These are phyloP conservation scores for Gobius niger DNA, from an alignment of 2,113 vertebrate genomes.

Conservation along the genomic window DNA sequence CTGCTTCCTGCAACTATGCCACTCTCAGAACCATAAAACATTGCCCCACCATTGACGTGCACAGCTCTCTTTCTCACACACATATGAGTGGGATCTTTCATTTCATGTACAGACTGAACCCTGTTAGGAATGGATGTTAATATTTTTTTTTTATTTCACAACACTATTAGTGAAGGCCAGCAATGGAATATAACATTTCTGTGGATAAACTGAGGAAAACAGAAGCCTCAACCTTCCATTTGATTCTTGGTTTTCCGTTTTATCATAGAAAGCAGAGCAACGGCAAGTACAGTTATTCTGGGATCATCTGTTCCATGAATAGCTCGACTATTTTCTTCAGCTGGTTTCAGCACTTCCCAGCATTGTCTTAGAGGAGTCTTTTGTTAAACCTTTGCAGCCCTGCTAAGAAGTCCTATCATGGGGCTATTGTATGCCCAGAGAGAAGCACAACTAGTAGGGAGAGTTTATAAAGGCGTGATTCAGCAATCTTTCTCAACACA, in stretches of 20 bases:
- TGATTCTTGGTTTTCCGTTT: background rate
- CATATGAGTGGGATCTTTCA: too few species aligned
- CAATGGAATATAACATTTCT: too few species aligned
- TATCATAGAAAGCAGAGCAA: constrained; percentile 14
- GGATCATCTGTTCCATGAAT: background rate
- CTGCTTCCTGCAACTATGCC: too few species aligned
- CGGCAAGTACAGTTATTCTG: constrained; percentile 28
- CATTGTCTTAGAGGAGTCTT: constrained; percentile 1
- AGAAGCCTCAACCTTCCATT: background rate
- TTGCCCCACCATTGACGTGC: too few species aligned
- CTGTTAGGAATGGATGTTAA: too few species aligned
- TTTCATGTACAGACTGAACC: too few species aligned
- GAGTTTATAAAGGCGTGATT: background rate
- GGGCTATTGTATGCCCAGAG: background rate
- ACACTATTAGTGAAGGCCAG: too few species aligned
- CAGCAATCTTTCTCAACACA: constrained; percentile 10
- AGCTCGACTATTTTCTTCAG: background rate
- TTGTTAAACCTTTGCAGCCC: background rate
- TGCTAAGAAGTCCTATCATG: background rate
- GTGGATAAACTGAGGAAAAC: too few species aligned
- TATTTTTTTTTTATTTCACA: too few species aligned
- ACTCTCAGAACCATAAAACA: too few species aligned
- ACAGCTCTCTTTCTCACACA: too few species aligned
- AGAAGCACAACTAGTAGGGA: constrained; percentile 14
- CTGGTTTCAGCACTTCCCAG: background rate